Evolutionary conservation across 2,888 invertebrate genomes (phyloP).

Genomic region (Dryobotodes eremita): DNA sequence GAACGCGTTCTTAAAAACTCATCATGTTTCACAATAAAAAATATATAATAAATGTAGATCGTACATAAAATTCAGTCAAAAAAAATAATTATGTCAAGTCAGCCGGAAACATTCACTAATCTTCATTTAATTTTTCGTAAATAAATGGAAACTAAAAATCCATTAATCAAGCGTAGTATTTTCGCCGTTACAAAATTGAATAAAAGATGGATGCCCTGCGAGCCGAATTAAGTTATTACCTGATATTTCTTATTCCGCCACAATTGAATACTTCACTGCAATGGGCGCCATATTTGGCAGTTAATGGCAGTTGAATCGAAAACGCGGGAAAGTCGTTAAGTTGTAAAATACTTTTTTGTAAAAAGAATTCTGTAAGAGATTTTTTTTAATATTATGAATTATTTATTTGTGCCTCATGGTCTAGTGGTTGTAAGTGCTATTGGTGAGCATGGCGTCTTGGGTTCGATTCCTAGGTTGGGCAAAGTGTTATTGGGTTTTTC

Average conservation of each 20-base stretch:
- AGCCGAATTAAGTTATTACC: constrained; percentile 81
- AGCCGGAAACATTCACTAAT: background rate
- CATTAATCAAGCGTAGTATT: constrained; percentile 73
- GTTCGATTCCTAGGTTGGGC: too few species aligned
- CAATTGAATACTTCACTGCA: constrained; percentile 71
- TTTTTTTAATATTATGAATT: constrained; percentile 3
- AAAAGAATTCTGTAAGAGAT: constrained; percentile 13
- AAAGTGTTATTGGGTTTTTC: too few species aligned
- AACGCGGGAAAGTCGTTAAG: constrained; percentile 46
- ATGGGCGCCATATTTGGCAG: constrained; percentile 64
- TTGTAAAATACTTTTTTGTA: constrained; percentile 32
- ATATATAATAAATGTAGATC: too few species aligned
- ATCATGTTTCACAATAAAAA: too few species aligned
- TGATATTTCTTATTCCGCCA: constrained; percentile 72
- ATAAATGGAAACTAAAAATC: constrained; percentile 6
- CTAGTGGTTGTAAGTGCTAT: too few species aligned
- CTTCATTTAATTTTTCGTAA: background rate
- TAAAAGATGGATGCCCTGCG: constrained; percentile 73
- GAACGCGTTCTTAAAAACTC: too few species aligned
- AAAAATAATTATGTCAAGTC: background rate
- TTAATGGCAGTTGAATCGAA: constrained; percentile 60
- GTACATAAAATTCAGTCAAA: background rate
- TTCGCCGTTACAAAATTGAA: constrained; percentile 77
- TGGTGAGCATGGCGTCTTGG: too few species aligned
- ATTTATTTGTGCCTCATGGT: background rate